These are phyloP conservation scores for Brienomyrus longianalis DNA, from an alignment of 2,113 vertebrate genomes.

Conservation along the genomic window DNA sequence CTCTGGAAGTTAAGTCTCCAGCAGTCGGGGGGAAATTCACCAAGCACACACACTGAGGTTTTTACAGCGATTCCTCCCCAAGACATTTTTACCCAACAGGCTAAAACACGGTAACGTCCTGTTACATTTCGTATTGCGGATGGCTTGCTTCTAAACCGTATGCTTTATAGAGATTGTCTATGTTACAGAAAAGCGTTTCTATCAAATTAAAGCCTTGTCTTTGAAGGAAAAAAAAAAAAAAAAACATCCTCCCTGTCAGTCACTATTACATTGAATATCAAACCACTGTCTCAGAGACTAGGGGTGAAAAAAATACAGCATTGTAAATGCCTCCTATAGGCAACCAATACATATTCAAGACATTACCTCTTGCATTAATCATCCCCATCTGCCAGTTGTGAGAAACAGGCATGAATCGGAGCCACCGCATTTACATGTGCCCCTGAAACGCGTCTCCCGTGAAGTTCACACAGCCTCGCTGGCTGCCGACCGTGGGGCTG, in stretches of 20 bases:
- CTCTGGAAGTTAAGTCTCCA: background rate
- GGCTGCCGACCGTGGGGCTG: background rate
- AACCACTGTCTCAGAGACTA: background rate
- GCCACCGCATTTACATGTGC: background rate
- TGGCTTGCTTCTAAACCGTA: conserved; percentile 8
- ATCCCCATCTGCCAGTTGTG: background rate
- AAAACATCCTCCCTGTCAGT: background rate
- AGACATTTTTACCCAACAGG: background rate
- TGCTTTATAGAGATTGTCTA: conserved; percentile 21
- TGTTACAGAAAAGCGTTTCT: conserved; percentile 19
- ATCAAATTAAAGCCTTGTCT: conserved; percentile 15
- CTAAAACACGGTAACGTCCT: background rate
- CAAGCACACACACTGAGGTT: background rate
- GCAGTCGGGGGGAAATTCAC: background rate
- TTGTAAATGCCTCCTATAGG: background rate
- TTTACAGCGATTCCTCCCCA: background rate
- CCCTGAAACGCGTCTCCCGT: background rate
- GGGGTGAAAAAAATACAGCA: conserved; percentile 7
- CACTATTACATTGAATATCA: conserved; percentile 2
- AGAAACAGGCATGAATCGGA: background rate
- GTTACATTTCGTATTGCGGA: conserved; percentile 5
- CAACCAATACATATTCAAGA: conserved; percentile 6
- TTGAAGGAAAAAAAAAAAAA: background rate
- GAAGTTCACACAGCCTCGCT: background rate
- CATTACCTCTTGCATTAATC: background rate